Evolutionary conservation across 2,888 invertebrate genomes (phyloP).

Genomic region (Mycogona germanica): DNA sequence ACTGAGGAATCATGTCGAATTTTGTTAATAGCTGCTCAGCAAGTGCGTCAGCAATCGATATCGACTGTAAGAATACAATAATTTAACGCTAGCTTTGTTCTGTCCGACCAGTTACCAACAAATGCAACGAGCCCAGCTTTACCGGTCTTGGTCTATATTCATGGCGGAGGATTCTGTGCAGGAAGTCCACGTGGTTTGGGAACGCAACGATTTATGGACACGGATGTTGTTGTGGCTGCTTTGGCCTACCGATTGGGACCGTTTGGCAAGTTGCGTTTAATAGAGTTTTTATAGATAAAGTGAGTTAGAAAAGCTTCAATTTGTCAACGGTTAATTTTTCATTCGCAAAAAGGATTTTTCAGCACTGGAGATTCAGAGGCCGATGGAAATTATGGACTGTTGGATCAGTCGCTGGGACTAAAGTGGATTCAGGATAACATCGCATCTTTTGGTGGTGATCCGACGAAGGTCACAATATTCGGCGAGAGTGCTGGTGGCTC

Average conservation of each 20-base stretch:
- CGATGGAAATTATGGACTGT: not conserved
- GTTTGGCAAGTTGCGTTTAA: slow-evolving; percentile 3
- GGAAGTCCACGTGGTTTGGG: not conserved
- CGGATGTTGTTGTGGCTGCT: slow-evolving; percentile 1
- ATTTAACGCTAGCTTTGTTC: not conserved
- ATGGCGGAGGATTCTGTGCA: not conserved
- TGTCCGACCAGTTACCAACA: not conserved
- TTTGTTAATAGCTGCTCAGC: too few species aligned
- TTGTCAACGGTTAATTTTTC: too few species aligned
- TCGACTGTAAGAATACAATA: too few species aligned
- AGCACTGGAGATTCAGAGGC: not conserved
- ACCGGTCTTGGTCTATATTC: not conserved
- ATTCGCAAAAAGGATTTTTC: not conserved
- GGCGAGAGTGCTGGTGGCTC: not conserved
- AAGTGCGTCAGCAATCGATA: too few species aligned
- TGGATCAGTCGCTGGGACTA: not conserved
- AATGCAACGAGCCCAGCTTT: not conserved
- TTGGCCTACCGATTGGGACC: slow-evolving; percentile 5
- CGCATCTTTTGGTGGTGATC: not conserved
- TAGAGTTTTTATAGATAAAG: not conserved
- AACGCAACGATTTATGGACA: slow-evolving; percentile 1
- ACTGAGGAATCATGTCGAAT: too few species aligned
- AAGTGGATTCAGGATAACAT: slow-evolving; percentile 1
- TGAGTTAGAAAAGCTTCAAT: not conserved
- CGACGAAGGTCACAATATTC: not conserved